Evolutionary conservation across 2,113 vertebrate species (phyloP).

Genomic region (Rhinolophus ferrumequinum): DNA sequence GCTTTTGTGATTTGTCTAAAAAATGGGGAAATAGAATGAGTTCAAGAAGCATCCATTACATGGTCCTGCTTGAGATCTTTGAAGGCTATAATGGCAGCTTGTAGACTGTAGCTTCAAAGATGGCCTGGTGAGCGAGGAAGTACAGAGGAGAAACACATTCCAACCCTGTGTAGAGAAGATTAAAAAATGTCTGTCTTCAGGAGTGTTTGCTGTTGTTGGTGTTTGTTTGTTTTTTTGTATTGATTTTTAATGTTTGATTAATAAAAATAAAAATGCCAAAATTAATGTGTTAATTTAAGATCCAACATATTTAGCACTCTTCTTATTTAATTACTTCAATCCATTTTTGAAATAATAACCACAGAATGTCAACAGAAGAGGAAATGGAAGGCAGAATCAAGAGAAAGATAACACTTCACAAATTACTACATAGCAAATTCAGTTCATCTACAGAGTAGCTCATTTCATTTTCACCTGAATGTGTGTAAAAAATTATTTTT

Average conservation of each 20-base stretch:
- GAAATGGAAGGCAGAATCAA: not conserved
- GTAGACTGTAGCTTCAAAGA: conserved; percentile 23
- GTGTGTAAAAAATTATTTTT: not conserved
- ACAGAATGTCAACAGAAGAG: not conserved
- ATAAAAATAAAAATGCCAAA: not conserved
- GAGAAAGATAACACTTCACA: not conserved
- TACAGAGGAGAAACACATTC: not conserved
- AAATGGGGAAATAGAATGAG: conserved; percentile 72
- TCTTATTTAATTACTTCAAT: not conserved
- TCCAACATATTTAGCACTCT: not conserved
- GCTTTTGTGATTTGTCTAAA: conserved; percentile 82
- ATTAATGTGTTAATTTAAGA: not conserved
- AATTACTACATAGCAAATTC: conserved; percentile 6
- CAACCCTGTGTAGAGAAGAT: not conserved
- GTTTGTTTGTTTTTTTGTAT: not conserved
- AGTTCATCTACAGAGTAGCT: not conserved
- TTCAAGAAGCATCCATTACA: conserved; percentile 72
- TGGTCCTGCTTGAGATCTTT: conserved; percentile 65
- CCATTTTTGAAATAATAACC: not conserved
- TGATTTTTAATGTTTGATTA: not conserved
- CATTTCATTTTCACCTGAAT: not conserved
- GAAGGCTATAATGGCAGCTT: conserved; percentile 45
- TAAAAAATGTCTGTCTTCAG: not conserved
- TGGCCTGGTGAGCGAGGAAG: not conserved
- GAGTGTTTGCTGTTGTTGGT: not conserved